phyloP scores from a whole-genome alignment of 2,888 invertebrate species.

The Dusona sp. region DNA sequence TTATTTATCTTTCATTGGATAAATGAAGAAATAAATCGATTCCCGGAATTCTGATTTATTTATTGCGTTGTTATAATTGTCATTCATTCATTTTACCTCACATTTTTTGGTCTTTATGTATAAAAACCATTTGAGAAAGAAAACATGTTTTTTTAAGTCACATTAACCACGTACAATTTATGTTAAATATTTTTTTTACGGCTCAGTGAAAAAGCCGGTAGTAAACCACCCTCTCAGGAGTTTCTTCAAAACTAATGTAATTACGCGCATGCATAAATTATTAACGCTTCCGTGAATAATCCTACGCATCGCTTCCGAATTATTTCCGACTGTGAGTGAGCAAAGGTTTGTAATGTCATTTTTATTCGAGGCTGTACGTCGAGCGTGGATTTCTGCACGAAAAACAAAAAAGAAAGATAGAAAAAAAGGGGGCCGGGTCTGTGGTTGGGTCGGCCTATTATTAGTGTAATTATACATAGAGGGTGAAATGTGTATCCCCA shows the following conservation, averaged over 20 bases:
- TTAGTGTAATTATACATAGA: constrained; percentile 17
- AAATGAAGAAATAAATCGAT: not conserved
- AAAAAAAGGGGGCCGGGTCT: not conserved
- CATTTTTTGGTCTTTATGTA: not conserved
- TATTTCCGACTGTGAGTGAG: constrained; percentile 51
- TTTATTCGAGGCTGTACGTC: constrained; percentile 4
- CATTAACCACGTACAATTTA: not conserved
- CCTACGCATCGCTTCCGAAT: constrained; percentile 58
- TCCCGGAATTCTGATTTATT: not conserved
- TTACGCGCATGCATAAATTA: constrained; percentile 57
- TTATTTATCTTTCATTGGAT: not conserved
- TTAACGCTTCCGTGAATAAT: constrained; percentile 57
- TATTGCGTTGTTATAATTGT: no score
- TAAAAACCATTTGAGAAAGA: not conserved
- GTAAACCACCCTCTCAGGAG: constrained; percentile 1
- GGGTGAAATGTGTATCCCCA: constrained; percentile 12
- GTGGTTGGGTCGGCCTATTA: not conserved
- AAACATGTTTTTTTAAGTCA: not conserved
- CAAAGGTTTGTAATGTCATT: constrained; percentile 38
- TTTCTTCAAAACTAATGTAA: constrained; percentile 50
- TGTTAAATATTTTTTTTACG: constrained; percentile 11
- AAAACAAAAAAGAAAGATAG: constrained; percentile 6
- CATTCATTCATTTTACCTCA: not conserved
- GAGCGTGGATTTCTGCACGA: not conserved
- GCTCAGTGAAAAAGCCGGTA: constrained; percentile 11